Percentiles rank a stretch among this genome's conserved stretches.
Conservation (phyloP, 2,888 invertebrate species). For the Lycocerus yunnanus region DNA sequence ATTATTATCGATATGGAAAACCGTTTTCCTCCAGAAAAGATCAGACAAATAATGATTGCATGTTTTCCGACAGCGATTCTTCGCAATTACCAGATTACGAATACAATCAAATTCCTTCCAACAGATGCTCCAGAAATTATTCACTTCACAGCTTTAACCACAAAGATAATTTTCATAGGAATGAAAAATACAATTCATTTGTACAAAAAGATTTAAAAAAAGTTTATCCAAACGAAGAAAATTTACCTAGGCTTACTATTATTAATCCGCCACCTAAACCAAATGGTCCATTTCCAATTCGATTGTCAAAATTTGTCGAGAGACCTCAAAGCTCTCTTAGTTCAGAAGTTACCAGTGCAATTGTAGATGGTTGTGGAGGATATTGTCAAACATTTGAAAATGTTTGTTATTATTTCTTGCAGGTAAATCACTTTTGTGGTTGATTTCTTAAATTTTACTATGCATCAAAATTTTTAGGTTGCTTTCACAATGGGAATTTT, state of each 20-base stretch:
- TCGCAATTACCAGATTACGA: slow-evolving; percentile 45
- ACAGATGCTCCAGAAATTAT: slow-evolving; percentile 41
- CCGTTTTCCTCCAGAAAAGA: slow-evolving; percentile 38
- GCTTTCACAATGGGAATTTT: slow-evolving; percentile 70
- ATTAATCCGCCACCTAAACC: neutral
- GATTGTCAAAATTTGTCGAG: slow-evolving; percentile 38
- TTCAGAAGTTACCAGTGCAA: slow-evolving; percentile 55
- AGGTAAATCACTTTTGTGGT: slow-evolving; percentile 54
- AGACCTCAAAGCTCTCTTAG: slow-evolving; percentile 52
- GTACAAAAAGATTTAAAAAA: neutral
- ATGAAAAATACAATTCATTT: neutral
- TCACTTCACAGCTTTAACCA: neutral
- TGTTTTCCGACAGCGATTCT: slow-evolving; percentile 48
- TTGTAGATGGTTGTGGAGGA: slow-evolving; percentile 70
- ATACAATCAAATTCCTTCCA: slow-evolving; percentile 42
- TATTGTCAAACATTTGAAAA: slow-evolving; percentile 73
- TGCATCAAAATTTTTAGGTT: slow-evolving; percentile 55
- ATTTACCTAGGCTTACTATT: neutral
- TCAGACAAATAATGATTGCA: slow-evolving; percentile 39
- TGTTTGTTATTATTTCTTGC: slow-evolving; percentile 72
- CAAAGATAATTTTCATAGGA: neutral
- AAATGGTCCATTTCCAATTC: slow-evolving; percentile 3
- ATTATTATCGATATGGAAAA: slow-evolving; percentile 45
- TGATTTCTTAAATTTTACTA: neutral
- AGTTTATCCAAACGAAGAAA: neutral